These are phyloP conservation scores for Artemia franciscana DNA, from an alignment of 1,140 invertebrate species.

Conservation along the genomic window DNA sequence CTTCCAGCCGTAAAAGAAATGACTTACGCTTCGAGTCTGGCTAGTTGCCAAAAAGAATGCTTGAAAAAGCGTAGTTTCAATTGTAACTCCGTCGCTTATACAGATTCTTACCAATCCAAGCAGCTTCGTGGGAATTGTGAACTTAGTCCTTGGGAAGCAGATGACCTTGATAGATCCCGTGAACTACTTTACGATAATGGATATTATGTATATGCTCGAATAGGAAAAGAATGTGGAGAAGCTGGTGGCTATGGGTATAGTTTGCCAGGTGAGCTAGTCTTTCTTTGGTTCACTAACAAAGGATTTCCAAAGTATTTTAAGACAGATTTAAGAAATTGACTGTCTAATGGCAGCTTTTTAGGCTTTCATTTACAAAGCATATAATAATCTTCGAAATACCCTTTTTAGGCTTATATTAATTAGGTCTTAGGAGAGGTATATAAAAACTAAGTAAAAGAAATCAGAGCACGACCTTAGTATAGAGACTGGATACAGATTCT, in stretches of 20 bases:
- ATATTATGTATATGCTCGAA: constrained; percentile 33
- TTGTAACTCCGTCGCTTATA: constrained; percentile 32
- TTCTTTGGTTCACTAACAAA: neutral
- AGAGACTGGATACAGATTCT: no score
- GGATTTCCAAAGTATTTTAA: neutral
- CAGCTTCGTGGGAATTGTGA: constrained; percentile 32
- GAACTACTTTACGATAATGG: constrained; percentile 34
- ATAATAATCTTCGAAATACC: no score
- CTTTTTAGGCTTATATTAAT: no score
- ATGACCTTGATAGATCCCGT: constrained; percentile 35
- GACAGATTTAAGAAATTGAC: neutral
- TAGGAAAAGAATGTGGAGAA: constrained; percentile 21
- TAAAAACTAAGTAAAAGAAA: no score
- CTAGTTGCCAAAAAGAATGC: constrained; percentile 42
- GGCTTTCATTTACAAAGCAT: neutral
- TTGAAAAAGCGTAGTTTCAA: constrained; percentile 33
- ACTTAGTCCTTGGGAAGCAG: constrained; percentile 37
- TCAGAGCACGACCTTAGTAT: no score
- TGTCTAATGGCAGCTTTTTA: neutral
- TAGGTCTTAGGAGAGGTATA: no score
- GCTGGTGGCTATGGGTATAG: neutral
- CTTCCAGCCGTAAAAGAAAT: neutral
- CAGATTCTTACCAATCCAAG: constrained; percentile 47
- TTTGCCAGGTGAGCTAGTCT: neutral
- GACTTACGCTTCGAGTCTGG: constrained; percentile 42